These are phyloP conservation scores for Stichodactyla helianthus DNA, from an alignment of 64 coral and sea anemone genomes.

Conservation along the genomic window DNA sequence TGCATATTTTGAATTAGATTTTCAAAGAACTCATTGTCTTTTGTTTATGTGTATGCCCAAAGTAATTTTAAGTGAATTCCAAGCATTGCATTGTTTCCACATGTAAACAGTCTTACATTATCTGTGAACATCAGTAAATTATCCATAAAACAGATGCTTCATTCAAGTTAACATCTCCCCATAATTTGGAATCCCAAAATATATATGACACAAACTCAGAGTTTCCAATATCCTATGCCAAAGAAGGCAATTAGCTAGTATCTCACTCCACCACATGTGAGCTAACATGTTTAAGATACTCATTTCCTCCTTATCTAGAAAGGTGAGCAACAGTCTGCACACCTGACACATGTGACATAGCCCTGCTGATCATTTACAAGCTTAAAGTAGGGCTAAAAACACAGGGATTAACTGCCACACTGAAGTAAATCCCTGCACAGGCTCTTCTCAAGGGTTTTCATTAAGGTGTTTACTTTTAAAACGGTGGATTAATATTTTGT, in stretches of 20 bases:
- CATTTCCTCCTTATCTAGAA: not conserved
- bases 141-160: conserved; percentile 12
- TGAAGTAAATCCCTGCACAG: not conserved
- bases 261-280: not conserved
- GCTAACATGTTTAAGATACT: conserved; percentile 15
- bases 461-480: not conserved
- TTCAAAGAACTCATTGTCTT: not conserved
- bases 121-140: conserved; percentile 1
- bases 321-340: not conserved
- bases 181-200: not conserved
- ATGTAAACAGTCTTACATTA: conserved; percentile 9
- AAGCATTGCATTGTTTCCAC: conserved; percentile 17
- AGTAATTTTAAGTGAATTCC: not conserved
- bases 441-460: not conserved
- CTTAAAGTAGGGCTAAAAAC: not conserved
- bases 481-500: conserved; percentile 3
- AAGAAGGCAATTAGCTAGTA: not conserved
- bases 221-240: not conserved
- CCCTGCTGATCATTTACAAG: conserved; percentile 16
- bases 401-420: not conserved
- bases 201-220: not conserved
- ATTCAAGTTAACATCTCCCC: not conserved
- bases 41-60: not conserved
- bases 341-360: conserved; percentile 20
- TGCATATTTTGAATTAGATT: conserved; percentile 9